These are phyloP conservation scores for Gallinago jamesoni DNA, from an alignment of 2,113 vertebrate genomes.

Conservation along the genomic window DNA sequence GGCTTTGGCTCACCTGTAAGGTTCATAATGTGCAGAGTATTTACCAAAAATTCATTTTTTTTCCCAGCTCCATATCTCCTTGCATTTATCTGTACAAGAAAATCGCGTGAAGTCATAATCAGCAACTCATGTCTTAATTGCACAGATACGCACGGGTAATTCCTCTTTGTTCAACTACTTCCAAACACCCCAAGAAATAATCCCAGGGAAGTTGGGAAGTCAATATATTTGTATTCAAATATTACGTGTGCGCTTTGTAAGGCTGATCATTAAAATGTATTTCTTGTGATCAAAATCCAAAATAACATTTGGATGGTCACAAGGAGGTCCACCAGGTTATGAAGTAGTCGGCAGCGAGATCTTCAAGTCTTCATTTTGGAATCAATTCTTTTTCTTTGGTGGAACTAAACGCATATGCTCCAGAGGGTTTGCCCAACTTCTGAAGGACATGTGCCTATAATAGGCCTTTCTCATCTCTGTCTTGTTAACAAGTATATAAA, in stretches of 20 bases:
- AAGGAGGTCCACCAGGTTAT: not conserved
- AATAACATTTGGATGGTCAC: not conserved
- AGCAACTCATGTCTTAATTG: not conserved
- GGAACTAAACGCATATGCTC: conserved; percentile 65
- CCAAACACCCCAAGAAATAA: not conserved
- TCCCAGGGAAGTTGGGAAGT: not conserved
- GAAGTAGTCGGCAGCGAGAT: conserved; percentile 44
- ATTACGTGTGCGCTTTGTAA: not conserved
- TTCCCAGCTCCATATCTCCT: not conserved
- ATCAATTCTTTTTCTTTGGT: conserved; percentile 49
- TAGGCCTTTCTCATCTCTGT: conserved; percentile 82
- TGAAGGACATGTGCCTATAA: conserved; percentile 82
- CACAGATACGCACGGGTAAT: not conserved
- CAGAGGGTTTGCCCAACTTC: conserved; percentile 72
- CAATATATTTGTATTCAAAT: not conserved
- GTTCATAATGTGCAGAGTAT: not conserved
- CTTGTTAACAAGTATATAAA: conserved; percentile 87
- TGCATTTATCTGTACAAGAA: not conserved
- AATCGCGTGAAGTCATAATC: not conserved
- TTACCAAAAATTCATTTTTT: not conserved
- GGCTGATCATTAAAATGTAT: not conserved
- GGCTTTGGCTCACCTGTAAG: not conserved
- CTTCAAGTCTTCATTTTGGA: conserved; percentile 55
- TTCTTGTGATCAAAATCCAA: not conserved
- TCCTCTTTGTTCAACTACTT: not conserved